Percentiles rank a stretch among this genome's conserved stretches.
Conservation (phyloP, 1,140 invertebrate species). For the Zaprionus vittiger region DNA sequence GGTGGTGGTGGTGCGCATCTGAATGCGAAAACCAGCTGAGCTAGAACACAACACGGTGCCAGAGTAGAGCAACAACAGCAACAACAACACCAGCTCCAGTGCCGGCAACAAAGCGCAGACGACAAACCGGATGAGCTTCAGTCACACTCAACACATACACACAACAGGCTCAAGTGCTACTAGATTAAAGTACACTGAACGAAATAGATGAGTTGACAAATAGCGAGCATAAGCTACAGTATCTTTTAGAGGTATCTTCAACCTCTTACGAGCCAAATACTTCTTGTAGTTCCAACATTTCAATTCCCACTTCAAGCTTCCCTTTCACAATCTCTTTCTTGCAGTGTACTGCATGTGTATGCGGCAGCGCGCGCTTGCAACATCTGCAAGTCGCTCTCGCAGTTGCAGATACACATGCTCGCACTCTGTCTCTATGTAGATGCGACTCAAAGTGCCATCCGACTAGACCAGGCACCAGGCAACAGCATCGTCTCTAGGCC, state of each 20-base stretch:
- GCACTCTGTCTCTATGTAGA: slow-evolving; percentile 3
- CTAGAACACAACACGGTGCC: slow-evolving; percentile 56
- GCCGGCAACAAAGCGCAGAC: slow-evolving; percentile 19
- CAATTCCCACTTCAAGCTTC: background rate
- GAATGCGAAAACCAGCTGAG: slow-evolving; percentile 72
- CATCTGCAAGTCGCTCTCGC: slow-evolving; percentile 15
- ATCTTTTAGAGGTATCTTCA: too few relatives aligned
- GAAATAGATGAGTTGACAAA: background rate
- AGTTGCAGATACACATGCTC: slow-evolving; percentile 36
- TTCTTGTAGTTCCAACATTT: too few relatives aligned
- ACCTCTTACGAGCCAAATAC: too few relatives aligned
- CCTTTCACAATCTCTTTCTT: background rate
- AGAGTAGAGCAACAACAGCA: slow-evolving; percentile 7
- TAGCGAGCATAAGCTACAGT: too few relatives aligned
- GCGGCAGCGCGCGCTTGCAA: slow-evolving; percentile 37
- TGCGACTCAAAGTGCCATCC: slow-evolving; percentile 63
- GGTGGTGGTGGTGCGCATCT: slow-evolving; percentile 46
- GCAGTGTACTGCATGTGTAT: background rate
- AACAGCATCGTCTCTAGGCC: slow-evolving; percentile 32
- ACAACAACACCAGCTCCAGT: background rate
- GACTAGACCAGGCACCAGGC: background rate
- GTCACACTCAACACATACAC: slow-evolving; percentile 9
- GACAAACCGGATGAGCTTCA: slow-evolving; percentile 32
- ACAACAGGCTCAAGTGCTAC: slow-evolving; percentile 3
- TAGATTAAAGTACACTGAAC: background rate